Conservation (phyloP, 2,113 vertebrate species). For the Mus spicilegus region DNA sequence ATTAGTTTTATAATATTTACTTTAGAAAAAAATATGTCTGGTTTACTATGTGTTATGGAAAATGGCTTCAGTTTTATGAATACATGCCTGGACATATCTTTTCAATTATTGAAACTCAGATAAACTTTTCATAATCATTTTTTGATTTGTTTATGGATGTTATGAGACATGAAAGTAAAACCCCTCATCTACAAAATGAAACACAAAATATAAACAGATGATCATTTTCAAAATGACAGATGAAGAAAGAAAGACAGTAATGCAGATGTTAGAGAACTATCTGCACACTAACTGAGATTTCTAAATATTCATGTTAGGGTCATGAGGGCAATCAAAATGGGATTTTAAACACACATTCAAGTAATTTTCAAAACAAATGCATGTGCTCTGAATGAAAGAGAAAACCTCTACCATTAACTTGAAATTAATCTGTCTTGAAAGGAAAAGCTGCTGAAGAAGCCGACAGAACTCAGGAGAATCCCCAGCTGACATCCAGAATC, state of each 20-base stretch:
- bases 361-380: slow-evolving; percentile 56
- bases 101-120: slow-evolving; percentile 66
- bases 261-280: slow-evolving; percentile 21
- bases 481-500: neutral
- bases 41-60: slow-evolving; percentile 31
- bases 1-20: slow-evolving; percentile 56
- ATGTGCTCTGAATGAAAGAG: slow-evolving; percentile 54
- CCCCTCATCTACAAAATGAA: slow-evolving; percentile 47
- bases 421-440: slow-evolving; percentile 72
- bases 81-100: neutral
- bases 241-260: neutral
- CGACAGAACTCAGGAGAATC: neutral
- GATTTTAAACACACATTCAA: slow-evolving; percentile 63
- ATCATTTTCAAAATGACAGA: neutral
- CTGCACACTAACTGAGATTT: slow-evolving; percentile 49
- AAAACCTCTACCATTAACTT: slow-evolving; percentile 65
- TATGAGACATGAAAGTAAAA: slow-evolving; percentile 56
- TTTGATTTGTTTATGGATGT: slow-evolving; percentile 63
- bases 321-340: slow-evolving; percentile 1
- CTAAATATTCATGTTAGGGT: slow-evolving; percentile 43
- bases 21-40: slow-evolving; percentile 68
- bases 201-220: slow-evolving; percentile 37
- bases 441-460: slow-evolving; percentile 41
- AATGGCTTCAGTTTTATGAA: neutral
- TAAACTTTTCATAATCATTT: slow-evolving; percentile 61